A percentile compares a stretch with the other conserved stretches of the same genome.
These are phyloP conservation scores for Xanthia icteritia DNA, from an alignment of 2,888 invertebrate species.

Conservation along the genomic window DNA sequence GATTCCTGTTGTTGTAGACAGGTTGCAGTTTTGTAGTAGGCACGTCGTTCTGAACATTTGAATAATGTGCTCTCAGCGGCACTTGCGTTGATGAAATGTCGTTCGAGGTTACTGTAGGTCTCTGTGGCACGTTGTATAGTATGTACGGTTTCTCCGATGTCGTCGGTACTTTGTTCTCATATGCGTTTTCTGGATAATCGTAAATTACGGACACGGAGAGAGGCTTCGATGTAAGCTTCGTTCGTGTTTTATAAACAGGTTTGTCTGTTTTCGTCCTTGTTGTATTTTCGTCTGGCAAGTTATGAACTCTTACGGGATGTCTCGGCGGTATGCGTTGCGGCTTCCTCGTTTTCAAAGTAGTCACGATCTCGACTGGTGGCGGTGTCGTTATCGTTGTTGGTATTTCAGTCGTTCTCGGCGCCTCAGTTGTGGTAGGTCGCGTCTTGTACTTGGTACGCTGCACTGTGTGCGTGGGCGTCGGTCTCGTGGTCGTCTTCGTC, in stretches of 20 bases:
- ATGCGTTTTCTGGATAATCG: constrained; percentile 86
- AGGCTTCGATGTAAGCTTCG: constrained; percentile 88
- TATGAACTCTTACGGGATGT: constrained; percentile 85
- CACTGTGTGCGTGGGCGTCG: constrained; percentile 77
- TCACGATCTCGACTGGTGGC: constrained; percentile 82
- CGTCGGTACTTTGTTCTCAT: constrained; percentile 84
- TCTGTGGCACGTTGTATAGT: constrained; percentile 88
- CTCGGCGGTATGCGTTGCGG: constrained; percentile 85
- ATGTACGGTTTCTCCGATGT: constrained; percentile 88
- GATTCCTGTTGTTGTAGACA: constrained; percentile 85
- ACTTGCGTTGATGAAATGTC: constrained; percentile 91
- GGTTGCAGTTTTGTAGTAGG: constrained; percentile 89
- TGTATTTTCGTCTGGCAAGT: constrained; percentile 81
- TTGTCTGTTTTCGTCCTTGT: constrained; percentile 86
- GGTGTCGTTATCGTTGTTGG: constrained; percentile 84
- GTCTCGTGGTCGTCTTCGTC: constrained; percentile 80
- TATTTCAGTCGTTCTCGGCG: constrained; percentile 81
- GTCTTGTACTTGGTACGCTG: constrained; percentile 84
- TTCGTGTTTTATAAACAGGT: constrained; percentile 85
- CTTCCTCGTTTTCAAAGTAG: constrained; percentile 82
- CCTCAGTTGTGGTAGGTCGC: constrained; percentile 83
- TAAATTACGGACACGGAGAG: constrained; percentile 87
- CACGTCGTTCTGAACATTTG: constrained; percentile 89
- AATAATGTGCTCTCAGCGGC: constrained; percentile 91
- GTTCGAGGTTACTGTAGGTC: constrained; percentile 78